A percentile compares a stretch with the other conserved stretches of the same genome.
Evolutionary conservation across 2,888 invertebrate species (phyloP).

Genomic region (Sinopyrophorus schimmeli): DNA sequence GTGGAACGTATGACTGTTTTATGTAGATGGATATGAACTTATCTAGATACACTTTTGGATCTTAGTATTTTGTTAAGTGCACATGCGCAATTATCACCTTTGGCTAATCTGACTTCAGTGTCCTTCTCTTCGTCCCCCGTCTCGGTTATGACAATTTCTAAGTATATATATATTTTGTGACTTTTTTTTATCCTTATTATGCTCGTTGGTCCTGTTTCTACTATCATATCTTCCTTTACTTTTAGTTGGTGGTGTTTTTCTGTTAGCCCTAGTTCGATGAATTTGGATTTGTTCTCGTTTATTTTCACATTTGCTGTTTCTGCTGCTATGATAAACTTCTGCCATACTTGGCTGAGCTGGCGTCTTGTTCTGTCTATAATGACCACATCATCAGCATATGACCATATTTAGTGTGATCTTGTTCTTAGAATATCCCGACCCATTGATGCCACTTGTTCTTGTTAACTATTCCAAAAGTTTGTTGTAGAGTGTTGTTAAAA

Average conservation of each 20-base stretch:
- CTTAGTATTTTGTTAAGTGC: conserved; percentile 2
- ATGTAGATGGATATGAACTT: background rate
- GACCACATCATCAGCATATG: conserved; percentile 12
- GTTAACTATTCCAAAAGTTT: conserved; percentile 10
- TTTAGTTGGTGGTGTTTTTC: conserved; percentile 3
- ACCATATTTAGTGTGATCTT: background rate
- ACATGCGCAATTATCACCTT: background rate
- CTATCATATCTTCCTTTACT: conserved; percentile 5
- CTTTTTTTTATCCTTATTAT: conserved; percentile 3
- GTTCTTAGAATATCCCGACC: conserved; percentile 1
- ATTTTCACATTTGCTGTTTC: conserved; percentile 8
- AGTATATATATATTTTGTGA: conserved; percentile 1
- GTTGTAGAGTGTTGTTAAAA: conserved; percentile 10
- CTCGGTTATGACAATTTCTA: conserved; percentile 6
- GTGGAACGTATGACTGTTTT: conserved; percentile 2
- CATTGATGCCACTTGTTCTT: conserved; percentile 14
- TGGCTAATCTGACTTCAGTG: too few relatives aligned
- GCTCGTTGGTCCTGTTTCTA: conserved; percentile 1
- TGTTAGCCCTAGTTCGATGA: conserved; percentile 7
- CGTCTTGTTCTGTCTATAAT: conserved; percentile 7
- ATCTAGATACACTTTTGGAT: conserved; percentile 2
- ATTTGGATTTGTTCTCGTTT: conserved; percentile 9
- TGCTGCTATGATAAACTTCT: conserved; percentile 7
- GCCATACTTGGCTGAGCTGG: conserved; percentile 1
- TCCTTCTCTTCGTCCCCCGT: conserved; percentile 7